phyloP scores from a whole-genome alignment of 1,140 invertebrate genomes.

The Philopotamus ludificatus region DNA sequence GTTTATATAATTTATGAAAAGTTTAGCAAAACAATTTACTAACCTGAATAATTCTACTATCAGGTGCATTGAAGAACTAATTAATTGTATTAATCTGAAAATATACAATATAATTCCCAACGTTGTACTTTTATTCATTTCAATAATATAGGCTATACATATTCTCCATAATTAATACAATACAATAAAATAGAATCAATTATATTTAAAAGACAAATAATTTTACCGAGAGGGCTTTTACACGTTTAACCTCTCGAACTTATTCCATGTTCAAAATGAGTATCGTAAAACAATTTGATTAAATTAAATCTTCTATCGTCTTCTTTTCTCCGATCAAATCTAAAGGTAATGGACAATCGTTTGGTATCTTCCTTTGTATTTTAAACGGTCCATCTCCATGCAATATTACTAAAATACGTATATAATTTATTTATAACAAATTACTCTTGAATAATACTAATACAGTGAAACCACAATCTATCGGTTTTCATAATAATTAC shows the following conservation, averaged over 20 bases:
- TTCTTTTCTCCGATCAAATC: conserved; percentile 32
- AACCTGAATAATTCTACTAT: conserved; percentile 40
- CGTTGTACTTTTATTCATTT: neutral
- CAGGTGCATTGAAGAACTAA: conserved; percentile 35
- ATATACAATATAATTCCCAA: conserved; percentile 8
- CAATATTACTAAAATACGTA: conserved; percentile 17
- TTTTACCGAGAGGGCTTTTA: no score
- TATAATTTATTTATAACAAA: conserved; percentile 2
- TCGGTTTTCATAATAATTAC: conserved; percentile 6
- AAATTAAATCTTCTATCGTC: neutral
- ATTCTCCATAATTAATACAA: neutral
- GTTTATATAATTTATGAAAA: conserved; percentile 31
- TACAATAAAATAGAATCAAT: neutral
- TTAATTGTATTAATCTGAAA: conserved; percentile 39
- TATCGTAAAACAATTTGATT: no score
- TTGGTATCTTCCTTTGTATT: conserved; percentile 12
- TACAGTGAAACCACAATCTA: neutral
- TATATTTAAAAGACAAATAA: neutral
- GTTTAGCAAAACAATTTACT: conserved; percentile 29
- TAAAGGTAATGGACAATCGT: conserved; percentile 22
- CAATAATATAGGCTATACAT: neutral
- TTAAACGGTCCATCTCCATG: conserved; percentile 8
- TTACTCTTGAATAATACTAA: no score
- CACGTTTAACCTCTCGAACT: no score
- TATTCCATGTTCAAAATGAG: no score